Percentiles rank a stretch among this genome's conserved stretches.
Evolutionary conservation across 1,140 invertebrate species (phyloP).

Genomic region (Magallana gigas): DNA sequence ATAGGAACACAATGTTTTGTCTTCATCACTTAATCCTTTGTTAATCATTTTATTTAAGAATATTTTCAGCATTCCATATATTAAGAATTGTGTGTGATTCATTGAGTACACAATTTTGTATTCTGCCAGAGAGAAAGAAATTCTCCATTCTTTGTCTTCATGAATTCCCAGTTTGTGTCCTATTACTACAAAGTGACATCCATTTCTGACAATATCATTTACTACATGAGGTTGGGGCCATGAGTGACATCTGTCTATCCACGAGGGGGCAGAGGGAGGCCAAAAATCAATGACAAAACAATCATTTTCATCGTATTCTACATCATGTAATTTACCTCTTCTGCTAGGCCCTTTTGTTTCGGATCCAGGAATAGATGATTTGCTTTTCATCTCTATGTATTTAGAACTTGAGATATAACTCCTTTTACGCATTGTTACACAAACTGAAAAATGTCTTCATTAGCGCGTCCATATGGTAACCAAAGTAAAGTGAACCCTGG

Average conservation of each 20-base stretch:
- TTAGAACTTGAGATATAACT: neutral
- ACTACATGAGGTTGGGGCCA: neutral
- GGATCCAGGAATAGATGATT: neutral
- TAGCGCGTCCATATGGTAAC: too few species aligned
- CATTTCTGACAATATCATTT: neutral
- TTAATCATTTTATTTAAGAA: neutral
- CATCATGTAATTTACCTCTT: neutral
- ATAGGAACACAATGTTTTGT: neutral
- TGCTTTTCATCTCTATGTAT: neutral
- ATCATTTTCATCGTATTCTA: neutral
- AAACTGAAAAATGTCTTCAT: too few species aligned
- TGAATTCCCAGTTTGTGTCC: neutral
- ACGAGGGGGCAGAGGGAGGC: neutral
- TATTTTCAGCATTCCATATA: neutral
- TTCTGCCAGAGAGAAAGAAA: neutral
- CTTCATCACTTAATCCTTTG: neutral
- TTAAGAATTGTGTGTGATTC: neutral
- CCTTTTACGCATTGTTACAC: too few species aligned
- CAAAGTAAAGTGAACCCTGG: too few species aligned
- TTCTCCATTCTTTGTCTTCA: constrained; percentile 1
- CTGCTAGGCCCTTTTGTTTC: neutral
- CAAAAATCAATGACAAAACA: neutral
- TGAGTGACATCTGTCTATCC: neutral
- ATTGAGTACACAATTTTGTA: neutral
- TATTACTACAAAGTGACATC: constrained; percentile 6